These are phyloP conservation scores for Agriopis marginaria DNA, from an alignment of 2,888 invertebrate genomes.

Conservation along the genomic window DNA sequence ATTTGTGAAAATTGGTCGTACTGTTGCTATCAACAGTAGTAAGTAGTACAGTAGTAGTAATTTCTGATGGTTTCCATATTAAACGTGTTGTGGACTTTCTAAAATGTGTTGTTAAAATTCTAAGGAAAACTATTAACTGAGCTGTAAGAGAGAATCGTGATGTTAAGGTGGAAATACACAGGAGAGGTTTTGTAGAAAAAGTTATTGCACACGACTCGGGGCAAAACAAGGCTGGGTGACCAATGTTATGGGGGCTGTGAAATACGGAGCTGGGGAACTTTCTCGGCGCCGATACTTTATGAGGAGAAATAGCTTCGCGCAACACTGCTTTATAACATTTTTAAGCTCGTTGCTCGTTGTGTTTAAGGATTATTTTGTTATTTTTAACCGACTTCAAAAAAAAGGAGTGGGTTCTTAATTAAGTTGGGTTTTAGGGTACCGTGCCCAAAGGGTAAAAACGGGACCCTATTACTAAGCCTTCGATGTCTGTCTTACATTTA, in stretches of 20 bases:
- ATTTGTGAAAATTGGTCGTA: no score
- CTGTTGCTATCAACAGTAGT: no score
- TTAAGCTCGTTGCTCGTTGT: not conserved
- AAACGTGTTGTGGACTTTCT: no score
- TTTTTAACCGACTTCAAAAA: no score
- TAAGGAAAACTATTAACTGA: conserved; percentile 19
- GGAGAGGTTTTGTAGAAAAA: conserved; percentile 26
- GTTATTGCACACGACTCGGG: conserved; percentile 28
- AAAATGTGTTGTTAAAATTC: conserved; percentile 14
- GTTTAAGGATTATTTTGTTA: no score
- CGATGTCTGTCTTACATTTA: no score
- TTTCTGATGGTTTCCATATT: no score
- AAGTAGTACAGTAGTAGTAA: no score
- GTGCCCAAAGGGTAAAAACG: no score
- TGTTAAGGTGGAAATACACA: conserved; percentile 24
- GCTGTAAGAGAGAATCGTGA: conserved; percentile 10
- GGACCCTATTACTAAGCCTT: no score
- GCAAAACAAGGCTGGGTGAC: conserved; percentile 2
- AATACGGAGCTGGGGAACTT: conserved; percentile 2
- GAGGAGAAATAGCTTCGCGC: not conserved
- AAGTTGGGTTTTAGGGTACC: no score
- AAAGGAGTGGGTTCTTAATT: no score
- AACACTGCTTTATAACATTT: not conserved
- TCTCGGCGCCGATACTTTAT: conserved; percentile 1
- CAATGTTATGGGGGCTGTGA: conserved; percentile 14